A percentile compares a stretch with the other conserved stretches of the same genome.
These are phyloP conservation scores for Struthio camelus DNA, from an alignment of 2,113 vertebrate genomes.

Conservation along the genomic window DNA sequence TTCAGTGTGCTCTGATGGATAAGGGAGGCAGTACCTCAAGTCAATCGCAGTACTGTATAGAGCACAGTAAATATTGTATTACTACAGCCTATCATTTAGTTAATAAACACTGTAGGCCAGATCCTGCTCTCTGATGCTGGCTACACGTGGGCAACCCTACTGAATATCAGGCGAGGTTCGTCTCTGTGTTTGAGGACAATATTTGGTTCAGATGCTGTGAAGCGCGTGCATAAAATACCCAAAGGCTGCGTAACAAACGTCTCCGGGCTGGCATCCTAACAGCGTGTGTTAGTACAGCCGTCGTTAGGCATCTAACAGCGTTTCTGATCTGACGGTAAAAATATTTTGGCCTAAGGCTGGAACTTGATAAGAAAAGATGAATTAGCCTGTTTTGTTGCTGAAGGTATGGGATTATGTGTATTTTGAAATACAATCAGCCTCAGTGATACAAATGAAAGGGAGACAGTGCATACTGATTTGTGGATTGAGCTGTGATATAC, in stretches of 20 bases:
- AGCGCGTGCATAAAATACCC: background rate
- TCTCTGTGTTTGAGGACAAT: rapidly evolving
- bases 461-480: background rate
- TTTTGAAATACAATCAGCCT: background rate
- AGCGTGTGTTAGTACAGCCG: background rate
- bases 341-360: background rate
- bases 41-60: background rate
- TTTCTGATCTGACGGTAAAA: background rate
- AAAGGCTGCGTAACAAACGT: rapidly evolving
- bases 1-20: conserved; percentile 11
- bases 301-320: background rate
- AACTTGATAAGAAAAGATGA: background rate
- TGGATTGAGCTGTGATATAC: background rate
- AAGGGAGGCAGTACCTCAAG: background rate
- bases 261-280: background rate
- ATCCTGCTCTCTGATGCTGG: background rate
- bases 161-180: rapidly evolving
- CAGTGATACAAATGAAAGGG: background rate
- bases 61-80: conserved; percentile 16
- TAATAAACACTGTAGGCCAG: background rate
- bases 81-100: background rate
- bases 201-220: background rate
- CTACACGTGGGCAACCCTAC: rapidly evolving
- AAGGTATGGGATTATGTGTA: background rate
- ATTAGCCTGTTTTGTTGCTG: background rate